phyloP scores from a whole-genome alignment of 2,797 vertebrate species.

The Pipistrellus kuhlii region DNA sequence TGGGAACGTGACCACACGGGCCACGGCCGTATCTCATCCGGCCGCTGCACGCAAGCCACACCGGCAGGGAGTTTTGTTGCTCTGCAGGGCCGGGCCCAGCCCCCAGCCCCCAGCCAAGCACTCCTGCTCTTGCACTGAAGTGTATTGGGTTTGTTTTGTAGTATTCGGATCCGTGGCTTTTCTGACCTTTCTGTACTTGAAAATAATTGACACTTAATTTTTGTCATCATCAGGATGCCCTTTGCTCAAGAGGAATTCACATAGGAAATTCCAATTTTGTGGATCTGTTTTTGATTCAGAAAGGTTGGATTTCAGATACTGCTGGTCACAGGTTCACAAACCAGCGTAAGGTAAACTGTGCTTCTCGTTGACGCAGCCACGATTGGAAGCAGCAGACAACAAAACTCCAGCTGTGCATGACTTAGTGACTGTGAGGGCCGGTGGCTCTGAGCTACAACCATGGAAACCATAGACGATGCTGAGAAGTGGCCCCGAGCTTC shows the following conservation, averaged over 20 bases:
- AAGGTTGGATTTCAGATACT: conserved; percentile 60
- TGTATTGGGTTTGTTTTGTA: conserved; percentile 12
- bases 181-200: conserved; percentile 30
- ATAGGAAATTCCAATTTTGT: conserved; percentile 65
- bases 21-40: background rate
- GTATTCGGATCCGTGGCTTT: conserved; percentile 12
- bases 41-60: conserved; percentile 74
- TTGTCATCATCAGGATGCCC: conserved; percentile 60
- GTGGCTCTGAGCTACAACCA: conserved; percentile 45
- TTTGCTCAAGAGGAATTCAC: conserved; percentile 56
- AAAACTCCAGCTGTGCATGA: conserved; percentile 85
- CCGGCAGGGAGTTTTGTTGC: conserved; percentile 87
- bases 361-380: background rate
- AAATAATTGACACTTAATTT: conserved; percentile 6
- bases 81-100: conserved; percentile 71
- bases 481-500: conserved; percentile 73
- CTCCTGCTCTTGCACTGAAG: background rate
- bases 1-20: background rate
- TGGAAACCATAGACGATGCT: conserved; percentile 64
- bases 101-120: background rate
- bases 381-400: conserved; percentile 76
- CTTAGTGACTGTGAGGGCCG: conserved; percentile 71
- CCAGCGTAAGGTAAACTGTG: conserved; percentile 50
- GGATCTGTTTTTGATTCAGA: conserved; percentile 71
- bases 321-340: conserved; percentile 53